Conservation (phyloP, 2,888 invertebrate species). For the Suillia variegata region DNA sequence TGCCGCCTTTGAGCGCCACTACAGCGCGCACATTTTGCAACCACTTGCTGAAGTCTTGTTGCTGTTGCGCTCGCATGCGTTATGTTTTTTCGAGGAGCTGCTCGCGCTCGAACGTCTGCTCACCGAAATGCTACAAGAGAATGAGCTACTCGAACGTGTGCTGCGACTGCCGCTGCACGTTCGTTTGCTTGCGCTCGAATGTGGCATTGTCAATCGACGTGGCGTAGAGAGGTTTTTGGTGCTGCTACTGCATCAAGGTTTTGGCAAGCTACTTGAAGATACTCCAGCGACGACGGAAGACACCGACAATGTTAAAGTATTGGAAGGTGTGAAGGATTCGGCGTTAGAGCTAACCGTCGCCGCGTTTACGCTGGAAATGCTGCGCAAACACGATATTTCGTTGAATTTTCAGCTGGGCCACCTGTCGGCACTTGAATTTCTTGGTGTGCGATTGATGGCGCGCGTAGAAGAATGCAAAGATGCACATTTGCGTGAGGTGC, state of each 20-base stretch:
- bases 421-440: constrained; percentile 24
- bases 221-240: constrained; percentile 21
- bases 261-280: constrained; percentile 17
- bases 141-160: constrained; percentile 23
- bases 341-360: constrained; percentile 30
- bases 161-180: constrained; percentile 38
- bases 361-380: constrained; percentile 43
- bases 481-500: constrained; percentile 38
- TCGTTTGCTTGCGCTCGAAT: constrained; percentile 43
- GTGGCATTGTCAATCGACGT: constrained; percentile 42
- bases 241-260: constrained; percentile 23
- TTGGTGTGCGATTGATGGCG: constrained; percentile 31
- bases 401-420: constrained; percentile 34
- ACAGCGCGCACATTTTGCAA: constrained; percentile 30
- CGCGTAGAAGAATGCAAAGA: constrained; percentile 30
- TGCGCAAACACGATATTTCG: constrained; percentile 49
- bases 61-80: constrained; percentile 33
- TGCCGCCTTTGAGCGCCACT: constrained; percentile 29
- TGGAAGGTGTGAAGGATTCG: constrained; percentile 15
- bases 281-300: background rate
- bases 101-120: constrained; percentile 43
- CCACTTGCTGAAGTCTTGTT: constrained; percentile 43
- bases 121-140: constrained; percentile 23
- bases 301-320: too few relatives aligned
- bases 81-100: constrained; percentile 48